A percentile compares a stretch with the other conserved stretches of the same genome.
phyloP scores from a whole-genome alignment of 2,797 vertebrate species.

The Mareca strepera region DNA sequence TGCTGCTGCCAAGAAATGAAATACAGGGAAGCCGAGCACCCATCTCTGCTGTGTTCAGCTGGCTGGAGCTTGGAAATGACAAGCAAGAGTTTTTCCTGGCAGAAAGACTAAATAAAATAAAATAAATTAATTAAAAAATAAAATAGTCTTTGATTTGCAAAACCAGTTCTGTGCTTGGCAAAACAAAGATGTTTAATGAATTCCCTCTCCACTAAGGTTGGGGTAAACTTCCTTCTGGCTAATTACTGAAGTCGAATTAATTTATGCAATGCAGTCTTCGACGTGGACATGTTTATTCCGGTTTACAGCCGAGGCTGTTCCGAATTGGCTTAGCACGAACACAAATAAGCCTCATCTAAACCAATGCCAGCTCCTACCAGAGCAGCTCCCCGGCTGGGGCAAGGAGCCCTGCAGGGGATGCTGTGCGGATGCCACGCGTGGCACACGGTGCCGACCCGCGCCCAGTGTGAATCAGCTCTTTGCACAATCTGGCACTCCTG shows the following conservation, averaged over 20 bases:
- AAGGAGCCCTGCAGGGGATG: not conserved
- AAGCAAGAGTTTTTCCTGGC: not conserved
- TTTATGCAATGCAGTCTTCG: not conserved
- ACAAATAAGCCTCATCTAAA: not conserved
- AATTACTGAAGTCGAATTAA: not conserved
- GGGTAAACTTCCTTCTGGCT: not conserved
- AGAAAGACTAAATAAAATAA: conserved; percentile 1
- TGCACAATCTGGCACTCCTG: not conserved
- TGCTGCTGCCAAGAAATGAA: not conserved
- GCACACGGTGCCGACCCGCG: not conserved
- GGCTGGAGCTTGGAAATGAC: conserved; percentile 27
- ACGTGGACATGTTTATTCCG: not conserved
- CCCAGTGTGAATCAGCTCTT: accelerated
- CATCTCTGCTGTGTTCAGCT: not conserved
- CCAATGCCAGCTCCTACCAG: not conserved
- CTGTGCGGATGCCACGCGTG: not conserved
- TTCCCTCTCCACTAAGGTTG: not conserved
- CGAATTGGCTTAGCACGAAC: not conserved
- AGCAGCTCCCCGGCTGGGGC: not conserved
- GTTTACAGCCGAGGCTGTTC: not conserved
- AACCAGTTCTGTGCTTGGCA: conserved; percentile 46
- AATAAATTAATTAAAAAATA: not conserved
- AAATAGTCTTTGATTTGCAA: conserved; percentile 37
- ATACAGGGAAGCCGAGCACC: not conserved
- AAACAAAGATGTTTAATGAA: not conserved